Evolutionary conservation across 1,140 invertebrate species (phyloP), one percentile per base, ranked within the genome.

Genomic region (Phortica variegata): DNA sequence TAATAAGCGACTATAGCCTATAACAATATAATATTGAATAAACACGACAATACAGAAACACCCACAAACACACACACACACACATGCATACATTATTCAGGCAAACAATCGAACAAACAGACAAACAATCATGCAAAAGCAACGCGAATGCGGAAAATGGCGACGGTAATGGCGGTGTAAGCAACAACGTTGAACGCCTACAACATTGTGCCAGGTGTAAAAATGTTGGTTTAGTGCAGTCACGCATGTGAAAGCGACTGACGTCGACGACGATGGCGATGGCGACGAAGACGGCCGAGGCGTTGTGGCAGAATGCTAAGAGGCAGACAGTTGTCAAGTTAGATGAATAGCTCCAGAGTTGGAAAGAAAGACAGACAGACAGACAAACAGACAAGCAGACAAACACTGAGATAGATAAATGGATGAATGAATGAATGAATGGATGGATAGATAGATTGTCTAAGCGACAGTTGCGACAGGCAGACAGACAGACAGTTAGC

Each of bases 141-240:
- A n/a, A n/a, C n/a, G n/a, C n/a, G n/a, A n/a, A n/a, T n/a, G n/a
- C n/a, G n/a, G n/a, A n/a, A n/a, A n/a, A n/a, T n/a, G n/a, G 36
- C 18, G 26, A 19, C 43, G 29, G 26, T 23, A 15, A 38, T 8
- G 17, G 20, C 43, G 26, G 18, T 31, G 32, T 41, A 47, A 57
- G 12, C 39, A 52, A 54, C 49, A 58, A 26, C 47, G 26, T 29
- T 29, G 6, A 29, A 6, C 26, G 26, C n/a, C n/a, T n/a, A n/a
- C n/a, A n/a, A n/a, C n/a, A n/a, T n/a, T 29, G 6, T 53, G 39
- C 58, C 58, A 68, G 63, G 63, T 68, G 63, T 68, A 69, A 68
- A 68, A 68, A 68, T 68, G 63, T 63, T 60, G 60, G 63, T 58
- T 68, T 68, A 68, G 65, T 63, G 54, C 63, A 54, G 45, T 68